A percentile compares a stretch with the other conserved stretches of the same genome.
These are phyloP conservation scores for Dipus sagitta DNA, from an alignment of 2,797 vertebrate genomes.

Conservation along the genomic window DNA sequence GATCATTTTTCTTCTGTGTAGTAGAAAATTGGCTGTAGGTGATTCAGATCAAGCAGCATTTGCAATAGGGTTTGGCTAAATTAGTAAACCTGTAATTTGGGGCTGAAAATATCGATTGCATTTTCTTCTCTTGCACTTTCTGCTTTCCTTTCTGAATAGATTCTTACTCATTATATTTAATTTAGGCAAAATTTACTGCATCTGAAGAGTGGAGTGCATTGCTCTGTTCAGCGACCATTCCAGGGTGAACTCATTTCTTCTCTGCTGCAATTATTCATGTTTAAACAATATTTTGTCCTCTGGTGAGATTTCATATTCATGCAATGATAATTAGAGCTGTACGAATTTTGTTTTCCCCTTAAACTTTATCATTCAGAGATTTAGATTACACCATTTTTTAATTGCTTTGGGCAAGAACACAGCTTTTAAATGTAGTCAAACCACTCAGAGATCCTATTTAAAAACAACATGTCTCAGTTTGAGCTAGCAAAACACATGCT, in stretches of 20 bases:
- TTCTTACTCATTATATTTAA: conserved; percentile 67
- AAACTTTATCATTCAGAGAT: conserved; percentile 69
- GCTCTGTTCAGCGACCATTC: conserved; percentile 40
- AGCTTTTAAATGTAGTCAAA: conserved; percentile 63
- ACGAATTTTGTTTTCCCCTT: conserved; percentile 69
- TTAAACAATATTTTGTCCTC: conserved; percentile 69
- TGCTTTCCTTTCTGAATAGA: conserved; percentile 50
- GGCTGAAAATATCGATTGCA: conserved; percentile 57
- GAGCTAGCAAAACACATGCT: conserved; percentile 44
- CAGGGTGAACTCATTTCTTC: conserved; percentile 15
- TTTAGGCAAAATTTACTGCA: conserved; percentile 20
- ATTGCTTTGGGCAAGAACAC: conserved; percentile 65
- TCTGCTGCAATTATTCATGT: conserved; percentile 54
- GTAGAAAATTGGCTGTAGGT: conserved; percentile 8
- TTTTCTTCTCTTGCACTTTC: conserved; percentile 54
- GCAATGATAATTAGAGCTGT: conserved; percentile 70
- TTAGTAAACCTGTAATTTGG: conserved; percentile 68
- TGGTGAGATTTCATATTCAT: conserved; percentile 65
- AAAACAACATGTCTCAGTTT: conserved; percentile 23
- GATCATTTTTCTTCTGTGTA: conserved; percentile 50
- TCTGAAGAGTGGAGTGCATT: neutral
- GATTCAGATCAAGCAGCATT: conserved; percentile 32
- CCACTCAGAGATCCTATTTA: conserved; percentile 61
- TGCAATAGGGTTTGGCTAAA: conserved; percentile 13
- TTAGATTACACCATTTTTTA: conserved; percentile 68